These are phyloP conservation scores for Cheirogaleus medius DNA, from an alignment of 2,113 vertebrate species.

Conservation along the genomic window DNA sequence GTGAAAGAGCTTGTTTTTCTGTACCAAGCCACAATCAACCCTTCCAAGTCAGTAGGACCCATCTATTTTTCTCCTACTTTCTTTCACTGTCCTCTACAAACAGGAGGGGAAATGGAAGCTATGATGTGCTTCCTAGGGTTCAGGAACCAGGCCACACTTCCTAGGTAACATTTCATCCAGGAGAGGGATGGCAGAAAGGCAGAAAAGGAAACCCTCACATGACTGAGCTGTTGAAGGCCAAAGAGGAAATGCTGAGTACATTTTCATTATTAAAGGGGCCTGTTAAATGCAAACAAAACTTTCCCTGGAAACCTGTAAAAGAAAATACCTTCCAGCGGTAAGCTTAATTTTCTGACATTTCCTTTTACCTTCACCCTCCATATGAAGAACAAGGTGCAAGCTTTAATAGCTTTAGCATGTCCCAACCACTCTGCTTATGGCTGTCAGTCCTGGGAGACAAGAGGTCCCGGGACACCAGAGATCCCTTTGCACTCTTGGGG, in stretches of 20 bases:
- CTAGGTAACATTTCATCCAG: neutral
- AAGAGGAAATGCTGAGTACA: neutral
- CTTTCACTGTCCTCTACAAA: neutral
- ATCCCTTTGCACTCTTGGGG: too few relatives aligned
- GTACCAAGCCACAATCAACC: neutral
- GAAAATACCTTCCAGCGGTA: neutral
- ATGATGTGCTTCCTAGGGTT: neutral
- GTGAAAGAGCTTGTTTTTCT: neutral
- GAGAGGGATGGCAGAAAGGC: neutral
- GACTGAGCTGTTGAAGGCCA: neutral
- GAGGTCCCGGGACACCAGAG: neutral
- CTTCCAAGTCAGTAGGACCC: neutral
- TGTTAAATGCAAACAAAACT: constrained; percentile 11
- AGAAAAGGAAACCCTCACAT: neutral
- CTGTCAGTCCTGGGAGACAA: neutral
- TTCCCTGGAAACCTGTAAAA: constrained; percentile 4
- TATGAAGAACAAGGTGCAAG: neutral
- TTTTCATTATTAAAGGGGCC: neutral
- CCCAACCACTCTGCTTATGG: neutral
- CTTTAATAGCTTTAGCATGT: neutral
- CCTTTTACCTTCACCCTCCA: neutral
- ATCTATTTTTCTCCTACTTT: neutral
- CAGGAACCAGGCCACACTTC: neutral
- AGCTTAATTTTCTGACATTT: constrained; percentile 27
- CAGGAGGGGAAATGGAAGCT: neutral